Evolutionary conservation across 2,888 invertebrate species (phyloP).

Genomic region (Conus canariensis): DNA sequence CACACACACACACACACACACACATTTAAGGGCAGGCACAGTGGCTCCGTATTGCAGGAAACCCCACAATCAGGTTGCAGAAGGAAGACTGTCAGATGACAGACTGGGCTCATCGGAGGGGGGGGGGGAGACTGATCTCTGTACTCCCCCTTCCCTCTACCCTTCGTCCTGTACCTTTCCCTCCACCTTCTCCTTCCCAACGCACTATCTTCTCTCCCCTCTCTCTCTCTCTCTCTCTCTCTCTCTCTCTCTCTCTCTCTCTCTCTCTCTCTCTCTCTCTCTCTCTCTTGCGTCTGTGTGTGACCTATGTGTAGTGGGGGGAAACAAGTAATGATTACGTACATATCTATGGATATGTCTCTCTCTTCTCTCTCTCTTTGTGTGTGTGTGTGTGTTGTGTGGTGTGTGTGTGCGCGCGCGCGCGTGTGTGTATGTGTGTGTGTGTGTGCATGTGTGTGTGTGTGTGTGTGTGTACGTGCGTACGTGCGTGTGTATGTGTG

Average conservation of each 20-base stretch:
- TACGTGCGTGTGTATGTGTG: background rate
- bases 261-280: constrained; percentile 26
- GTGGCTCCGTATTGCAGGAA: too few species aligned
- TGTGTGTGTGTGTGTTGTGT: background rate
- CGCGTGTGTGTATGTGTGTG: background rate
- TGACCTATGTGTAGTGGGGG: background rate
- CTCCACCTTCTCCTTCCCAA: background rate
- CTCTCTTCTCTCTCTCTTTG: background rate
- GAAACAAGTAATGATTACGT: too few species aligned
- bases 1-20: constrained; percentile 23
- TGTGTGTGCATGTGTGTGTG: background rate
- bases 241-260: constrained; percentile 18
- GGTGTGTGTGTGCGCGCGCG: background rate
- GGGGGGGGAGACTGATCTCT: background rate
- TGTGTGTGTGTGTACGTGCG: background rate
- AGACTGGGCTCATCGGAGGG: too few species aligned
- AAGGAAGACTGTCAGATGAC: too few species aligned
- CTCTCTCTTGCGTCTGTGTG: background rate
- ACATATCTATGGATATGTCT: background rate
- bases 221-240: constrained; percentile 27
- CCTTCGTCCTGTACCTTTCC: constrained; percentile 1
- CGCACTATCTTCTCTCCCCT: background rate
- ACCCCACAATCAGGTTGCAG: too few species aligned
- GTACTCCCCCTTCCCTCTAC: background rate
- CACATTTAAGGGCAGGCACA: background rate